phyloP scores from a whole-genome alignment of 2,113 vertebrate species.

The Myotis yumanensis region DNA sequence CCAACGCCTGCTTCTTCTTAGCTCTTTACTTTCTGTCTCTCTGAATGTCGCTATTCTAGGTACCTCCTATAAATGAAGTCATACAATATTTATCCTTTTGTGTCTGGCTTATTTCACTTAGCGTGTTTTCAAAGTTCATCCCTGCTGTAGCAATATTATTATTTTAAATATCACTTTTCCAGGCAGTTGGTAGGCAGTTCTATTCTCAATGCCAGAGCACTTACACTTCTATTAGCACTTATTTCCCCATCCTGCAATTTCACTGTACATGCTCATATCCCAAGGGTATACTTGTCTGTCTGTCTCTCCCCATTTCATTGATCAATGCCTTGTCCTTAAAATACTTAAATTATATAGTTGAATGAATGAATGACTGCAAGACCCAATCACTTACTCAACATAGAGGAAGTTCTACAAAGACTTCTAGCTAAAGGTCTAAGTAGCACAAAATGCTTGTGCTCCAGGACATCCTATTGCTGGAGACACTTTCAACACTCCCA shows the following conservation, averaged over 20 bases:
- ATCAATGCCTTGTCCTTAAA: not conserved
- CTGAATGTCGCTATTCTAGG: not conserved
- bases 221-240: too few species aligned
- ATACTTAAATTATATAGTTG: not conserved
- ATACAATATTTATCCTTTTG: not conserved
- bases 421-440: not conserved
- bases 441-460: not conserved
- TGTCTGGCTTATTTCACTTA: not conserved
- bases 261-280: not conserved
- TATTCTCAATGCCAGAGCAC: not conserved
- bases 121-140: not conserved
- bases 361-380: not conserved
- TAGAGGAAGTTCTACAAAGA: not conserved
- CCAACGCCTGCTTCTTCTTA: too few species aligned
- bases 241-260: not conserved
- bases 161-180: not conserved
- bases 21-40: not conserved
- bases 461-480: not conserved
- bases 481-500: not conserved
- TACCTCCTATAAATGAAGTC: not conserved
- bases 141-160: not conserved
- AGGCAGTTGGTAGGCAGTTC: not conserved
- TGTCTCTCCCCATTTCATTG: not conserved
- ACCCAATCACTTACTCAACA: not conserved
- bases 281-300: not conserved